Evolutionary conservation across 2,888 invertebrate species (phyloP).

Genomic region (Heteromyza rotundicornis): DNA sequence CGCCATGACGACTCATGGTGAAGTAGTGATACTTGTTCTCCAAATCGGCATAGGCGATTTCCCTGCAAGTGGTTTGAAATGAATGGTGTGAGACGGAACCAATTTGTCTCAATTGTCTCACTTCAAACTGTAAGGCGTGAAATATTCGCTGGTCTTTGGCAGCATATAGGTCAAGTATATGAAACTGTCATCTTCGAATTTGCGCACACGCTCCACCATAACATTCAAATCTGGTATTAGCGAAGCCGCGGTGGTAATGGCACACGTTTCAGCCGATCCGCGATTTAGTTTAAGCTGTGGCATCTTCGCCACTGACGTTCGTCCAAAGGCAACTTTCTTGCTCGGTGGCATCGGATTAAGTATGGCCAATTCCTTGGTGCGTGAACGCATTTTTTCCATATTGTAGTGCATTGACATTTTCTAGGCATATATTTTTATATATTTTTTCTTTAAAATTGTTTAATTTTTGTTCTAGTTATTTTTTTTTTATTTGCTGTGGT

Average conservation of each 20-base stretch:
- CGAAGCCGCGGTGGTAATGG: slow-evolving; percentile 48
- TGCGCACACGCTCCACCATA: slow-evolving; percentile 63
- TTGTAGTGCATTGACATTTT: slow-evolving; percentile 15
- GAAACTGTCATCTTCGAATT: slow-evolving; percentile 68
- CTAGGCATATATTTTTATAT: no score
- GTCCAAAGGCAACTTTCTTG: background rate
- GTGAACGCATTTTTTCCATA: slow-evolving; percentile 23
- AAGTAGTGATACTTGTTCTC: slow-evolving; percentile 73
- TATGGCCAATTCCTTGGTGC: slow-evolving; percentile 27
- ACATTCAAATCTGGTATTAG: slow-evolving; percentile 55
- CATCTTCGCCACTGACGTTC: no score
- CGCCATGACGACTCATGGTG: slow-evolving; percentile 83
- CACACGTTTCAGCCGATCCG: no score
- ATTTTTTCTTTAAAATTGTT: background rate
- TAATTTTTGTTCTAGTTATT: slow-evolving; percentile 1
- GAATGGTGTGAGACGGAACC: background rate
- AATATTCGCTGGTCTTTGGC: slow-evolving; percentile 74
- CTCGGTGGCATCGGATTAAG: slow-evolving; percentile 15
- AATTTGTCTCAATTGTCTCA: slow-evolving; percentile 56
- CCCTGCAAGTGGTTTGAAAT: slow-evolving; percentile 63
- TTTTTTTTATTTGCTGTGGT: background rate
- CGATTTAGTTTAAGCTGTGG: background rate
- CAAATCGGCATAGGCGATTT: slow-evolving; percentile 75
- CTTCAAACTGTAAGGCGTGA: slow-evolving; percentile 78
- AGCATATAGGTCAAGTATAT: slow-evolving; percentile 80